Percentiles rank a stretch among this genome's conserved stretches.
These are phyloP conservation scores for Tarsius wallacei DNA, from an alignment of 2,797 vertebrate species.

Conservation along the genomic window DNA sequence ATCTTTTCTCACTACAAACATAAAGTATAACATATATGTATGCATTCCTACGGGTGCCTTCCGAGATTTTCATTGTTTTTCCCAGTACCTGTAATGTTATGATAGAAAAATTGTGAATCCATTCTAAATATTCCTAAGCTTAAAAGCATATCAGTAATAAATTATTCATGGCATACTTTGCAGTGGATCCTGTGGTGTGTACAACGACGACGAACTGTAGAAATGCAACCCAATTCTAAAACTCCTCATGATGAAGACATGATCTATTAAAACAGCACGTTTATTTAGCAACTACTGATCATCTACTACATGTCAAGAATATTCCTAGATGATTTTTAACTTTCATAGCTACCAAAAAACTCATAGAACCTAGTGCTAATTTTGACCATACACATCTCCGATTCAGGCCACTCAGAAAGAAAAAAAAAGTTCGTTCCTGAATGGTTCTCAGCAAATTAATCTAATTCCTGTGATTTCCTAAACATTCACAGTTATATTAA, in stretches of 20 bases:
- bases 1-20: neutral
- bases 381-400: neutral
- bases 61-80: neutral
- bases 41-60: neutral
- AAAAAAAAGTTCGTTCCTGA: neutral
- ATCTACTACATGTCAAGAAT: neutral
- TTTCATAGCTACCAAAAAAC: conserved; percentile 12
- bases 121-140: conserved; percentile 8
- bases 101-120: neutral
- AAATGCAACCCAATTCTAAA: neutral
- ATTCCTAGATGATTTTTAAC: neutral
- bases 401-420: neutral
- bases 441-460: conserved; percentile 19
- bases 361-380: neutral
- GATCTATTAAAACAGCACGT: neutral
- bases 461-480: conserved; percentile 5
- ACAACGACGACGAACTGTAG: neutral
- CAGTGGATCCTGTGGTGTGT: neutral
- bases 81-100: neutral
- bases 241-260: conserved; percentile 33
- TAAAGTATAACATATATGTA: neutral
- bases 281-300: conserved; percentile 33
- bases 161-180: neutral
- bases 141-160: neutral
- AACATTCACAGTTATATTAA: neutral